A percentile compares a stretch with the other conserved stretches of the same genome.
Conservation (phyloP, 1,140 invertebrate species). For the Brachystomella parvula region DNA sequence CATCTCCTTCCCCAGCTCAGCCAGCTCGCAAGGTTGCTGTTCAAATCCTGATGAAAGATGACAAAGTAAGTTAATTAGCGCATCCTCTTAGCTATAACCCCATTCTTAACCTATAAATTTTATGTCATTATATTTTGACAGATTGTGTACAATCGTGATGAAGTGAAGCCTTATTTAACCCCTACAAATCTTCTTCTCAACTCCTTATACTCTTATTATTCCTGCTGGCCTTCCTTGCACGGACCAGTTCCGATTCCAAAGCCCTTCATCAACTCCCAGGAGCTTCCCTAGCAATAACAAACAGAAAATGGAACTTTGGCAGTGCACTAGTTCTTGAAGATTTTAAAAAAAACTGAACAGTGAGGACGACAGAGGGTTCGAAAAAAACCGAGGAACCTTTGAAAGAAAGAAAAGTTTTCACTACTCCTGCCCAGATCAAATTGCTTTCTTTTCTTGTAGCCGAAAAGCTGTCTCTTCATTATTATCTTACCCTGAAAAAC, state of each 20-base stretch:
- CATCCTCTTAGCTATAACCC: too few species aligned
- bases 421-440: too few species aligned
- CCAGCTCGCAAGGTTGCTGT: constrained; percentile 71
- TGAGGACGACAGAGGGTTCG: background rate
- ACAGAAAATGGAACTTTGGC: background rate
- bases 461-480: background rate
- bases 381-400: too few species aligned
- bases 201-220: constrained; percentile 36
- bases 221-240: constrained; percentile 29
- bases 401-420: too few species aligned
- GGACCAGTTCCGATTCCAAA: constrained; percentile 13
- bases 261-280: constrained; percentile 2
- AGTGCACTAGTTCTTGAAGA: too few species aligned
- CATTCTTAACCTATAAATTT: background rate
- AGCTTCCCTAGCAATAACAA: constrained; percentile 8
- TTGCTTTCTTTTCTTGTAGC: constrained; percentile 9
- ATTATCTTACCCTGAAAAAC: constrained; percentile 2
- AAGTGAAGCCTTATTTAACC: constrained; percentile 37
- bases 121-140: constrained; percentile 20
- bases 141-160: constrained; percentile 38
- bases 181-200: constrained; percentile 34
- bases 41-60: constrained; percentile 78
- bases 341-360: background rate
- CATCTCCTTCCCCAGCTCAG: constrained; percentile 39
- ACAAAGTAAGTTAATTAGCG: constrained; percentile 48